Conservation (phyloP, 2,113 vertebrate species). For the Indicator maculatus region DNA sequence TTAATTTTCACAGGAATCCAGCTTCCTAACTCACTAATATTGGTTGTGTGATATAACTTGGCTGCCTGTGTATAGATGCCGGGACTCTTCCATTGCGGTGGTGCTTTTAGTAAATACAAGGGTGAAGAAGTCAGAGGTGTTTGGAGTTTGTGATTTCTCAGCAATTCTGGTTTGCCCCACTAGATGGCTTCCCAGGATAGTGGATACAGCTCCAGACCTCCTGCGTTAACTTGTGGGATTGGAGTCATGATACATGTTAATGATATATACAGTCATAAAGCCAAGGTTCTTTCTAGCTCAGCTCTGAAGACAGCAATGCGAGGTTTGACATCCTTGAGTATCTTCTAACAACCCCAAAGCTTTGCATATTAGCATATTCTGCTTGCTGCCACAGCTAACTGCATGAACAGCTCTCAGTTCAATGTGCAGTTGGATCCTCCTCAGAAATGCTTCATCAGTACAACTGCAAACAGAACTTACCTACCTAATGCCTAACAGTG, state of each 20-base stretch:
- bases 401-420: not conserved
- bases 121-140: not conserved
- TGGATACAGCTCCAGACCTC: not conserved
- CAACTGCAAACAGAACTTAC: not conserved
- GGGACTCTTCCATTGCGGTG: not conserved
- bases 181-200: constrained; percentile 75
- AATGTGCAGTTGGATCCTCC: not conserved
- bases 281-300: not conserved
- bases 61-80: not conserved
- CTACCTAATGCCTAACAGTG: not conserved
- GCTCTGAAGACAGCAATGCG: not conserved
- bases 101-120: not conserved
- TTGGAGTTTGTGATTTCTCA: not conserved
- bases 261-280: not conserved
- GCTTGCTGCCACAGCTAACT: not conserved
- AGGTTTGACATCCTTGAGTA: not conserved
- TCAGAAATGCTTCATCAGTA: not conserved
- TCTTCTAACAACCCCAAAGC: not conserved
- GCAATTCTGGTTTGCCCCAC: constrained; percentile 23
- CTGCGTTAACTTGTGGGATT: fast-evolving
- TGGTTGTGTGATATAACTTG: not conserved
- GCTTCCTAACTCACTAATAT: not conserved
- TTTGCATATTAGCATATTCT: not conserved
- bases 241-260: not conserved
- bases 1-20: not conserved